Evolutionary conservation across 2,888 invertebrate species (phyloP).

Genomic region (Melinopterus prodromus): DNA sequence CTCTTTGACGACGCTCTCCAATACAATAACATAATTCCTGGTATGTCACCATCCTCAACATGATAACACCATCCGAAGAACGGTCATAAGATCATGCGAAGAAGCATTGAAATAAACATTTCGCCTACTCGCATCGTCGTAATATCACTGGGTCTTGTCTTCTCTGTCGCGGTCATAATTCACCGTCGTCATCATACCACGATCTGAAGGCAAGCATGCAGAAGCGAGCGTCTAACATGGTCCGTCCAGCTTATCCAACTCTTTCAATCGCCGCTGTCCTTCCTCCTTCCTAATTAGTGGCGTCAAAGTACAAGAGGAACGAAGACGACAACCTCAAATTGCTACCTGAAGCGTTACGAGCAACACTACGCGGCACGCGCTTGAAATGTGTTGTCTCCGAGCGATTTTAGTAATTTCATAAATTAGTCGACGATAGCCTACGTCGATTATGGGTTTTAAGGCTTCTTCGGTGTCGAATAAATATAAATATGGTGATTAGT

Average conservation of each 20-base stretch:
- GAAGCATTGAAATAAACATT: constrained; percentile 42
- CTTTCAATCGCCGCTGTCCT: constrained; percentile 13
- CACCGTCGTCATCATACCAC: constrained; percentile 42
- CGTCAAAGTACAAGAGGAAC: not conserved
- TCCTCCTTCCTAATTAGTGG: constrained; percentile 28
- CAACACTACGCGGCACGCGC: not conserved
- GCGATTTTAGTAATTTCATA: not conserved
- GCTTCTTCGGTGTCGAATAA: too few relatives aligned
- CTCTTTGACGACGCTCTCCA: too few relatives aligned
- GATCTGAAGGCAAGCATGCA: constrained; percentile 37
- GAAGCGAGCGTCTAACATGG: constrained; percentile 11
- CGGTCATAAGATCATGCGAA: not conserved
- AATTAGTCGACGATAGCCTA: not conserved
- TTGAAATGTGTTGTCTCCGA: not conserved
- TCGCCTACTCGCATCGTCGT: constrained; percentile 43
- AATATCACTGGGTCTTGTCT: constrained; percentile 42
- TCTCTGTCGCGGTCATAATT: constrained; percentile 43
- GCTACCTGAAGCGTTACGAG: not conserved
- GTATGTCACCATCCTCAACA: too few relatives aligned
- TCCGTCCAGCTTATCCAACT: constrained; percentile 16
- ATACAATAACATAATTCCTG: too few relatives aligned
- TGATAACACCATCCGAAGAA: too few relatives aligned
- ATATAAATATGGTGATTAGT: too few relatives aligned
- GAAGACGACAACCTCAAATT: not conserved
- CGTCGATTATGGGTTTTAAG: too few relatives aligned